Base-by-base conservation (phyloP, 2,888 invertebrate genomes). In the Piscicola geometra region DNA sequence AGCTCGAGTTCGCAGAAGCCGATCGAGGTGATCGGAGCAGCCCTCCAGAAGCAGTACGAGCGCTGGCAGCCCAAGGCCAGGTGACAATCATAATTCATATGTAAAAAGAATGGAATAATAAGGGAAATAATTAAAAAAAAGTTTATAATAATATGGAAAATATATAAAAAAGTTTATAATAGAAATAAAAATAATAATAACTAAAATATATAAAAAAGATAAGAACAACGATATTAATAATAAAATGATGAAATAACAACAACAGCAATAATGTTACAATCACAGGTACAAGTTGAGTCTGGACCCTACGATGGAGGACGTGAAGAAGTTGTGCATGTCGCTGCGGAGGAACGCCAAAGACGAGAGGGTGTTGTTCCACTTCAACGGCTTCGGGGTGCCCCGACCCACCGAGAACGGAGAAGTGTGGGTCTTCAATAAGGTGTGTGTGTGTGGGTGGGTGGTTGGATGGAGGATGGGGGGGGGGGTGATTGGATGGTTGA, bases 371-470 rank as follows among this genome's bases (percentile, higher is more conserved):
- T 87, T 99, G 75, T 99, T 99, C 87, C 99, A 99, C 87, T 99
- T 99, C 86, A 99, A 99, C 86, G 99, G 99, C 0, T 99, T 99
- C 85, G 99, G 99, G 25, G 99, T 99, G 77, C 99, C 99, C 64
- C 92, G 92, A 85, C 99, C 99, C 47, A 99, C 99, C 15, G 89
- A 90, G 28, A 99, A 99, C 87, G 98, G 99, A 12, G 99, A 99
- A 88, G 94, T 98, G 82, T 98, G 98, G 98, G 97, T 99, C 1
- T 99, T 99, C 87, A 99, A 99, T 87, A 90, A 92, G 87, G 93
- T 56, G 60, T 9, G 60, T 56, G 50, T 15, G 50, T n/a, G n/a
- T n/a, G n/a, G n/a, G n/a, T n/a, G n/a, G n/a, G n/a, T n/a, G n/a
- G n/a, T n/a, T n/a, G 50, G 50, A 21, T 47, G 50, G 50, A 47